Evolutionary conservation across 2,888 invertebrate genomes (phyloP), one percentile per base, ranked within the genome.

Genomic region (Meganola albula): DNA sequence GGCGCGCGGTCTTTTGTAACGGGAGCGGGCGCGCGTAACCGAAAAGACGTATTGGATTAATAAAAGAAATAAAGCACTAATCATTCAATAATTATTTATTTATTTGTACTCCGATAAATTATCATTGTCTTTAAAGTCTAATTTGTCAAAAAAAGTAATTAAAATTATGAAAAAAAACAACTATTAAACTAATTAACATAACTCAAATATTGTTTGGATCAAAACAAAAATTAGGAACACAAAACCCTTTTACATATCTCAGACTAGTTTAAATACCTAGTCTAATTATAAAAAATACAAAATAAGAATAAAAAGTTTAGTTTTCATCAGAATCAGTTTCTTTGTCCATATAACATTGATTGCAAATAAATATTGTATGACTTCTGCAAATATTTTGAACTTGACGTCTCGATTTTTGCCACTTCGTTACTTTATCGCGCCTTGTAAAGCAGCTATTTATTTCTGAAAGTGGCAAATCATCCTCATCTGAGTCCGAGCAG

Each of bases 351-450:
- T 40, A 40, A 40, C 44, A 44, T 40, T 44, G 16, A 28, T 9
- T 10, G 12, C 28, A 28, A 21, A 28, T 42, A 18, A 48, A 48
- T 32, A 28, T 40, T 26, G 37, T 46, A 22, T 45, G 41, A 30
- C 33, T 37, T 34, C 39, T 34, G 35, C 37, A 37, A 34, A 39
- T 39, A 41, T 48, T 48, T 43, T 48, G 44, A 16, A 44, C 39
- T 45, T 43, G 50, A 33, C 42, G 39, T 32, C 46, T 44, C 24
- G 39, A 39, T 40, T 45, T 45, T 48, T 43, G 38, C 42, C 44
- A 47, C 39, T 46, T 49, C 23, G 44, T 49, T 38, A 44, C 39
- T 33, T 50, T 50, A 37, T 45, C 40, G 31, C 44, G 40, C 26
- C 40, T 42, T 10, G 10, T 23, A 23, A 23, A 23, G 10, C 6